A percentile compares a stretch with the other conserved stretches of the same genome.
Evolutionary conservation across 2,797 vertebrate species (phyloP).

Genomic region (Danio aesculapii): DNA sequence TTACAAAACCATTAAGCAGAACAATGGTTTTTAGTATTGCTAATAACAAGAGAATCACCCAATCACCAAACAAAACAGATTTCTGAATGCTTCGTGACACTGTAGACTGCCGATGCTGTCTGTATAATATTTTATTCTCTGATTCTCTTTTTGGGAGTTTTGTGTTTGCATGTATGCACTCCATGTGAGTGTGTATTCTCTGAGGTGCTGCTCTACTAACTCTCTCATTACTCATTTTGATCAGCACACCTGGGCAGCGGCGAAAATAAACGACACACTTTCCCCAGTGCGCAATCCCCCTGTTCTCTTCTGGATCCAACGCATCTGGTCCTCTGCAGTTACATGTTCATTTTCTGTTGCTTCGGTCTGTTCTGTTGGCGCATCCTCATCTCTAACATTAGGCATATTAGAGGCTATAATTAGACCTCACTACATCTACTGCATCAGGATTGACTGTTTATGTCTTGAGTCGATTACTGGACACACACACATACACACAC

Average conservation of each 20-base stretch:
- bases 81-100: background rate
- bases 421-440: background rate
- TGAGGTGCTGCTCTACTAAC: conserved; percentile 72
- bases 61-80: background rate
- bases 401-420: background rate
- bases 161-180: conserved; percentile 37
- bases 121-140: background rate
- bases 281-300: conserved; percentile 48
- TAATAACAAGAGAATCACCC: no score
- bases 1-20: no score
- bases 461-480: background rate
- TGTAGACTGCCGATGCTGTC: background rate
- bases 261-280: conserved; percentile 59
- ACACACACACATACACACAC: conserved; percentile 37
- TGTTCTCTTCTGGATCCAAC: conserved; percentile 35
- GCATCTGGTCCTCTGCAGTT: conserved; percentile 28
- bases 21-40: no score
- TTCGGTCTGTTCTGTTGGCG: conserved; percentile 26
- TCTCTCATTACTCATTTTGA: conserved; percentile 69
- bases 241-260: conserved; percentile 68
- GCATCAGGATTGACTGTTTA: background rate
- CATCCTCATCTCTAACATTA: conserved; percentile 34
- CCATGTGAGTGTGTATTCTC: conserved; percentile 52
- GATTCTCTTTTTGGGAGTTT: conserved; percentile 31
- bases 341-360: conserved; percentile 39